Conservation (phyloP, 2,113 vertebrate species). For the Capra hircus region DNA sequence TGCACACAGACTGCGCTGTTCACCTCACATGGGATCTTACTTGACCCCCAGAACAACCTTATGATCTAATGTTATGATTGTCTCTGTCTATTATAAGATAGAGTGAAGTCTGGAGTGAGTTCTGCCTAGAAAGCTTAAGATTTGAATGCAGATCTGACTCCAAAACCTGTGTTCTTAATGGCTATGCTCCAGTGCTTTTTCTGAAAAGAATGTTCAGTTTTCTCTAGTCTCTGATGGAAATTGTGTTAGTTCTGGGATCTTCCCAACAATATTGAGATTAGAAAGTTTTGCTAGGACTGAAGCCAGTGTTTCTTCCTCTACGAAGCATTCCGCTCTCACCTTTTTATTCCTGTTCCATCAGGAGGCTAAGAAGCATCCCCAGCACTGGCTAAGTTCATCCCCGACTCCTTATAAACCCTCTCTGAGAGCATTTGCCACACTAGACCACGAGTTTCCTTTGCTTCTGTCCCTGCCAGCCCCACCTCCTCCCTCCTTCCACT, state of each 20-base stretch:
- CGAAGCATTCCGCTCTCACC: background rate
- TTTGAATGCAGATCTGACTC: background rate
- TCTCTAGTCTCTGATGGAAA: background rate
- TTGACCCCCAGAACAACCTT: background rate
- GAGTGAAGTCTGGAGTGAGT: background rate
- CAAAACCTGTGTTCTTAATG: background rate
- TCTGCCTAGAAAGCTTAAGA: background rate
- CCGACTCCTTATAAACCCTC: rapidly evolving
- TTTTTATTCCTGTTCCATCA: background rate
- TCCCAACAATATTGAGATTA: background rate
- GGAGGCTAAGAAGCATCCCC: background rate
- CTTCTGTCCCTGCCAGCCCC: background rate
- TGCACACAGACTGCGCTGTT: rapidly evolving
- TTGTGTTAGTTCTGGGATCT: background rate
- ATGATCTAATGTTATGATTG: rapidly evolving
- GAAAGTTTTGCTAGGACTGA: background rate
- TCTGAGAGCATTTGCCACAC: background rate
- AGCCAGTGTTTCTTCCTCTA: background rate
- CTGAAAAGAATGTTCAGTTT: background rate
- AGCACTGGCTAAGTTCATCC: background rate
- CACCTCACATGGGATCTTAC: rapidly evolving
- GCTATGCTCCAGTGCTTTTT: background rate
- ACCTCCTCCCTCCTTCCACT: background rate
- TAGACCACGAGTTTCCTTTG: background rate
- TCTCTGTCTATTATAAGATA: no score